These are phyloP conservation scores for Dynastes tityus DNA, from an alignment of 2,888 invertebrate genomes.

Conservation along the genomic window DNA sequence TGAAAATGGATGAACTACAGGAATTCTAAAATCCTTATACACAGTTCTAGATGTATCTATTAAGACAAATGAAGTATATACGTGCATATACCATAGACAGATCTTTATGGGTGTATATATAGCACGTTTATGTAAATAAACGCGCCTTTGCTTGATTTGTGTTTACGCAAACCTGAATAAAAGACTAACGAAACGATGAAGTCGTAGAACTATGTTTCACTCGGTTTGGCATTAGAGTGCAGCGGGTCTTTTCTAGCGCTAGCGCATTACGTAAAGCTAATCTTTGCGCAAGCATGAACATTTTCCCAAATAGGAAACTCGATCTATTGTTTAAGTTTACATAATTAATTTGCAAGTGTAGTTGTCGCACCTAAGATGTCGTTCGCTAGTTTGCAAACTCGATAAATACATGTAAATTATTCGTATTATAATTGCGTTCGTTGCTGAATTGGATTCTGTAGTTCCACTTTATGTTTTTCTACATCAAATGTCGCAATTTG, in stretches of 20 bases:
- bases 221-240: background rate
- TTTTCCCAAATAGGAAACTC: slow-evolving; percentile 34
- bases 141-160: slow-evolving; percentile 20
- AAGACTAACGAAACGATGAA: slow-evolving; percentile 13
- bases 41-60: background rate
- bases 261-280: slow-evolving; percentile 31
- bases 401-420: slow-evolving; percentile 4
- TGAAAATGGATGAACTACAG: background rate
- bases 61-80: slow-evolving; percentile 8
- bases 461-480: background rate
- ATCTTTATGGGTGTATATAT: slow-evolving; percentile 11
- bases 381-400: slow-evolving; percentile 16
- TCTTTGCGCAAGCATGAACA: slow-evolving; percentile 25
- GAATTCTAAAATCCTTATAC: background rate
- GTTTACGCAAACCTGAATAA: slow-evolving; percentile 18
- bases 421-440: background rate
- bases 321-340: slow-evolving; percentile 36
- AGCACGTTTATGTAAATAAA: slow-evolving; percentile 20
- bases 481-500: background rate
- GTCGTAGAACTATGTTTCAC: slow-evolving; percentile 13
- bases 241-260: background rate
- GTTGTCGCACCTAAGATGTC: slow-evolving; percentile 25
- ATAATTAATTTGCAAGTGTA: slow-evolving; percentile 30
- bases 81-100: background rate
- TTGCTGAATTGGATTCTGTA: background rate